phyloP scores from a whole-genome alignment of 2,797 vertebrate species.

The Cichlasoma orientale region DNA sequence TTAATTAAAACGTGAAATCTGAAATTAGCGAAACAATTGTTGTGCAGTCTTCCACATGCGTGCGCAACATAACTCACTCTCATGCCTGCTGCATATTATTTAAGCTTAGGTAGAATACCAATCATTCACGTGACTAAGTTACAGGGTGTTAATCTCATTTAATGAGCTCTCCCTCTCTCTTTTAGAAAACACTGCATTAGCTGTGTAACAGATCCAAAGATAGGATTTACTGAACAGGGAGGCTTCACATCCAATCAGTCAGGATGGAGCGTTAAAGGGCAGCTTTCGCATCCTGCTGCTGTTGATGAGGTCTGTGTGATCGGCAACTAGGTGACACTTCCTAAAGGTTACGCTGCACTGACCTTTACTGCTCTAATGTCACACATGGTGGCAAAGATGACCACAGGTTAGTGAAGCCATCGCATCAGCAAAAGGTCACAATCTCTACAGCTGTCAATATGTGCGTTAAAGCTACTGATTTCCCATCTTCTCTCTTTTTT shows the following conservation, averaged over 20 bases:
- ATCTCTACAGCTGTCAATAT: constrained; percentile 3
- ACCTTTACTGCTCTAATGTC: constrained; percentile 39
- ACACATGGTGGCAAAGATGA: background rate
- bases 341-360: constrained; percentile 42
- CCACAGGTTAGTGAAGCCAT: constrained; percentile 13
- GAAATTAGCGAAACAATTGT: constrained; percentile 27
- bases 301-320: constrained; percentile 32
- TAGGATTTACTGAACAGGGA: constrained; percentile 20
- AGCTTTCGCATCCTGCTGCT: constrained; percentile 29
- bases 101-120: constrained; percentile 17
- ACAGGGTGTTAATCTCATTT: constrained; percentile 46
- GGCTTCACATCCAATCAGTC: constrained; percentile 45
- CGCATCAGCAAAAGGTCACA: constrained; percentile 33
- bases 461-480: background rate
- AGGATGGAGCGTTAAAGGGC: constrained; percentile 52
- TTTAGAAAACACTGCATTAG: constrained; percentile 31
- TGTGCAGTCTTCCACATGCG: constrained; percentile 32
- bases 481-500: background rate
- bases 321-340: constrained; percentile 42
- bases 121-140: constrained; percentile 23
- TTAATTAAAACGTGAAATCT: constrained; percentile 57
- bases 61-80: constrained; percentile 25
- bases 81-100: constrained; percentile 19
- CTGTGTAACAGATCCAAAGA: constrained; percentile 28
- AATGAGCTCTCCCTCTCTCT: constrained; percentile 23